Evolutionary conservation across 2,113 vertebrate species (phyloP).

Genomic region (Heloderma charlesbogerti): DNA sequence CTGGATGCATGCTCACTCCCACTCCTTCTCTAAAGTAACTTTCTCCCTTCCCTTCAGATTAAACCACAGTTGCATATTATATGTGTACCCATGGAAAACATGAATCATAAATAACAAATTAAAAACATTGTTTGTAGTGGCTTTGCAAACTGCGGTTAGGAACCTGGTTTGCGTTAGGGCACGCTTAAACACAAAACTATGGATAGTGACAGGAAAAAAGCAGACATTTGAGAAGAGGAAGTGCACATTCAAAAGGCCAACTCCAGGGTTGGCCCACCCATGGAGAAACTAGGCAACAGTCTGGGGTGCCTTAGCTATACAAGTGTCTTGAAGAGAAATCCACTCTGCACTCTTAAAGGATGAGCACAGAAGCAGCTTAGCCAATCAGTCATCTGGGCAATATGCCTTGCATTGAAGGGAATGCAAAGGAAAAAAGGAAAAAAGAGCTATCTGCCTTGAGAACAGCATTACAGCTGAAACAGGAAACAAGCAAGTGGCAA

Average conservation of each 20-base stretch:
- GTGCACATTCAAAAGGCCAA: neutral
- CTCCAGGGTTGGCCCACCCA: neutral
- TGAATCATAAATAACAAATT: neutral
- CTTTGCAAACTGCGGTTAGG: neutral
- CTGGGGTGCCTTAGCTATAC: neutral
- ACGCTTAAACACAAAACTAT: neutral
- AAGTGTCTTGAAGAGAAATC: neutral
- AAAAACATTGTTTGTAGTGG: neutral
- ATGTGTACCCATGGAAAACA: neutral
- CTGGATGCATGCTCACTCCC: neutral
- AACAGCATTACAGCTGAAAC: too few species aligned
- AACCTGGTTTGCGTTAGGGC: neutral
- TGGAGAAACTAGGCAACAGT: neutral
- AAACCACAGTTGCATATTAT: neutral
- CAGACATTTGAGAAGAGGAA: too few species aligned
- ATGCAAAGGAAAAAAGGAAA: neutral
- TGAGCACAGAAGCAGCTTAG: neutral
- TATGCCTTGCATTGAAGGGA: neutral
- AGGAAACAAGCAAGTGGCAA: neutral
- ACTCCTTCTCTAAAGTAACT: neutral
- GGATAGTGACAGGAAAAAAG: neutral
- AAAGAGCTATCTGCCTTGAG: neutral
- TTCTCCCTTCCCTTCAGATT: too few species aligned
- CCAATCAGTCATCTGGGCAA: neutral
- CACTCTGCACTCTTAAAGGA: neutral